Evolutionary conservation across 2,797 vertebrate genomes (phyloP).

Genomic region (Morus bassanus): DNA sequence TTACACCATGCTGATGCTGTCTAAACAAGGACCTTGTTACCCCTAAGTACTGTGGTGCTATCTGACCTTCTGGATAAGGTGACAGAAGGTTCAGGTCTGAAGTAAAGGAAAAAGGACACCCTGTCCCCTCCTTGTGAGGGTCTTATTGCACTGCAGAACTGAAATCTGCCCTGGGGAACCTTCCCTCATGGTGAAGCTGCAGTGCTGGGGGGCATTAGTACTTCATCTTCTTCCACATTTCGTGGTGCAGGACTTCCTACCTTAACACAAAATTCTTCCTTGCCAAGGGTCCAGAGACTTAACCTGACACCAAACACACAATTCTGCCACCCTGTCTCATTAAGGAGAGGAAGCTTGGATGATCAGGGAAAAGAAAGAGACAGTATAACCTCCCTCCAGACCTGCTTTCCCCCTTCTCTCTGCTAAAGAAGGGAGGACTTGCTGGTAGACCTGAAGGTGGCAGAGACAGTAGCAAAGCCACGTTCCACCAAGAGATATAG

Average conservation of each 20-base stretch:
- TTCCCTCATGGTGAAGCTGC: neutral
- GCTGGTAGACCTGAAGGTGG: neutral
- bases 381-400: neutral
- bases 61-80: neutral
- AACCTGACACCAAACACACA: neutral
- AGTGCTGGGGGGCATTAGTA: neutral
- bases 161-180: neutral
- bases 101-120: neutral
- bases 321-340: neutral
- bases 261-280: neutral
- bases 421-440: neutral
- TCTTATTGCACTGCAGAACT: neutral
- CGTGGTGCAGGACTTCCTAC: neutral
- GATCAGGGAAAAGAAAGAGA: neutral
- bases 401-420: neutral
- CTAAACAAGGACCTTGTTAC: neutral
- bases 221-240: neutral
- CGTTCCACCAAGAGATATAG: neutral
- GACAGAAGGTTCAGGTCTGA: neutral
- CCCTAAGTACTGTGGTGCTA: neutral
- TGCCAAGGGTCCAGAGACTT: neutral
- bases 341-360: neutral
- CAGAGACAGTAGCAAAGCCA: neutral
- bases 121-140: neutral
- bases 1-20: neutral